Conservation (phyloP, 2,888 invertebrate species). For the Boloria euphrosyne region DNA sequence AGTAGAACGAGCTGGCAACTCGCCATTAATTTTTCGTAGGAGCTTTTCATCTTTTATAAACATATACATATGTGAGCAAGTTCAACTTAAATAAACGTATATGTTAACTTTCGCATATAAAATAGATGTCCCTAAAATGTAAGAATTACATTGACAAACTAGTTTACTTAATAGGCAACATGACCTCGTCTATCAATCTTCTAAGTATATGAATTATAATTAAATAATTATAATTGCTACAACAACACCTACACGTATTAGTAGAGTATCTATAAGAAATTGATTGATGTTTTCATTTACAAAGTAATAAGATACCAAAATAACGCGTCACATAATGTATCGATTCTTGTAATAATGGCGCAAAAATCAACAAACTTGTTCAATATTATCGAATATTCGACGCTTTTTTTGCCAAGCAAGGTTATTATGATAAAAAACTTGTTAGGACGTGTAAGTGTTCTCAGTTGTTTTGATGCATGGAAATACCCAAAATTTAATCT, state of each 20-base stretch:
- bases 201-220: constrained; percentile 24
- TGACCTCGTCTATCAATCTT: constrained; percentile 20
- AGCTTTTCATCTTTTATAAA: too few relatives aligned
- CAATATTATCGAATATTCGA: constrained; percentile 1
- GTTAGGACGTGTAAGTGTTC: neutral
- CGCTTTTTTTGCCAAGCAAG: neutral
- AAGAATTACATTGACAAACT: neutral
- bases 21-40: neutral
- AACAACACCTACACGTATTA: constrained; percentile 15
- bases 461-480: too few relatives aligned
- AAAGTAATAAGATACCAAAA: neutral
- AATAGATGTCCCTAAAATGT: too few relatives aligned
- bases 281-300: neutral
- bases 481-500: too few relatives aligned
- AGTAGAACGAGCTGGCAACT: too few relatives aligned
- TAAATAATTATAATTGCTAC: constrained; percentile 3
- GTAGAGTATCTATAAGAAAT: neutral
- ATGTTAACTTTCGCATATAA: too few relatives aligned
- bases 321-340: neutral
- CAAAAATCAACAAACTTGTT: constrained; percentile 4
- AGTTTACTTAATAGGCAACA: neutral
- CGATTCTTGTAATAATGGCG: constrained; percentile 3
- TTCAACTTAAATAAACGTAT: too few relatives aligned
- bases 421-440: neutral
- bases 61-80: too few relatives aligned